Percentiles rank a stretch among this genome's conserved stretches.
These are phyloP conservation scores for Amphimallon solstitiale DNA, from an alignment of 2,888 invertebrate genomes.

Conservation along the genomic window DNA sequence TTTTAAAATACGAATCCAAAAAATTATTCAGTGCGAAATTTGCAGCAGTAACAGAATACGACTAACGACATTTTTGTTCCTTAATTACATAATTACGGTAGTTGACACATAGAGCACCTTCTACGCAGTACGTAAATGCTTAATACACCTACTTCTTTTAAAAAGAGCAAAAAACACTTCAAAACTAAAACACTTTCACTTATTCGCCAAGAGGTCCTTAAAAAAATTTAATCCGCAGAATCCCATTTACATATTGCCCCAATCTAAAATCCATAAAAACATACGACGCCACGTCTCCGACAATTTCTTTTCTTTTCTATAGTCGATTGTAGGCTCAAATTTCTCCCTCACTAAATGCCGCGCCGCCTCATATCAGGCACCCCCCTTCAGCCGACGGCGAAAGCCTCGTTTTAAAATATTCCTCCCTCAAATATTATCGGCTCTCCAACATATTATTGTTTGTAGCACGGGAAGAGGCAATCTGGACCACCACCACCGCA, in stretches of 20 bases:
- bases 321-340: slow-evolving; percentile 5
- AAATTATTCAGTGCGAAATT: no score
- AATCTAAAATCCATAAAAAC: slow-evolving; percentile 31
- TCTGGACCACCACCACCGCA: slow-evolving; percentile 43
- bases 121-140: no score
- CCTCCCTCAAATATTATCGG: slow-evolving; percentile 53
- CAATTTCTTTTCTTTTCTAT: slow-evolving; percentile 3
- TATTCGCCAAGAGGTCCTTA: background rate
- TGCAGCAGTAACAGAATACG: no score
- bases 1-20: no score
- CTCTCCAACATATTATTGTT: slow-evolving; percentile 39
- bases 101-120: no score
- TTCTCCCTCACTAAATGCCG: slow-evolving; percentile 29
- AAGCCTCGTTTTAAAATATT: slow-evolving; percentile 54
- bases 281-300: slow-evolving; percentile 18
- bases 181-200: background rate
- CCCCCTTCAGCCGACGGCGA: slow-evolving; percentile 38
- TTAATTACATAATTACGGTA: no score
- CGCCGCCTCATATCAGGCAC: slow-evolving; percentile 1
- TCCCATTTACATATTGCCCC: slow-evolving; percentile 25
- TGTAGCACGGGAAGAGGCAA: slow-evolving; percentile 38
- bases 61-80: no score
- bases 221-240: slow-evolving; percentile 10
- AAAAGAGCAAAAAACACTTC: background rate
- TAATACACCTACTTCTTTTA: background rate